Evolutionary conservation across 2,113 vertebrate species (phyloP), one percentile per base, ranked within the genome.

Genomic region (Colaptes auratus): DNA sequence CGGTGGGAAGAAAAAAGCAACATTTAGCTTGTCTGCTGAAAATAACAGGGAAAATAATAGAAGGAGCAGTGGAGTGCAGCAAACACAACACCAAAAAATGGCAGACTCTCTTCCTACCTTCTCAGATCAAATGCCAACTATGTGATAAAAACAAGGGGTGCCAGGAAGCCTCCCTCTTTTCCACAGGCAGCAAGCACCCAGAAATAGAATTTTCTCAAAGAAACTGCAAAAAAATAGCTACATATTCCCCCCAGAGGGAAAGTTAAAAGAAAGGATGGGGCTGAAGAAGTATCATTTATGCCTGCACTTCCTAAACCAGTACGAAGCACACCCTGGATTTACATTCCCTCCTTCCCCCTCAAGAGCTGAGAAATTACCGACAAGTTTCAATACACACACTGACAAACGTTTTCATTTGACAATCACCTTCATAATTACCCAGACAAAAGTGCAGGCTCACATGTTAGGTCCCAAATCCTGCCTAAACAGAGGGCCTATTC

Each of bases 101-200:
- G 76, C 59, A 86, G 46, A 78, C 36, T 61, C 81, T 90, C 85
- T 81, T 95, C 89, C 72, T 90, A 72, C 46, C 59, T 52, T 95
- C 82, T 96, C 44, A 86, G 86, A 93, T 96, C 95, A 97, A 96
- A 96, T 93, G 79, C 61, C 92, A 96, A 90, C 93, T 92, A 87
- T 23, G 10, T 63, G 33, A 93, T 59, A 83, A 86, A 92, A 96
- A 97, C 91, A 97, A 97, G 52, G 55, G 76, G 94, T 81, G 78
- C 30, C 90, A 80, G 33, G 92, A 93, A 95, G 70, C 73, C 48
- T 56, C 86, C 66, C 28, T 94, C 72, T 77, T 84, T 91, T 82
- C 61, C 30, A 81, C 44, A 78, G 75, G 89, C 27, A 66, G 2
- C 3, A 1, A 39, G 6, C 25, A 85, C 74, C 36, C 85, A 88